Percentiles rank a stretch among this genome's conserved stretches.
Conservation (phyloP, 2,888 invertebrate species). For the Xestoiulus laeticollis region DNA sequence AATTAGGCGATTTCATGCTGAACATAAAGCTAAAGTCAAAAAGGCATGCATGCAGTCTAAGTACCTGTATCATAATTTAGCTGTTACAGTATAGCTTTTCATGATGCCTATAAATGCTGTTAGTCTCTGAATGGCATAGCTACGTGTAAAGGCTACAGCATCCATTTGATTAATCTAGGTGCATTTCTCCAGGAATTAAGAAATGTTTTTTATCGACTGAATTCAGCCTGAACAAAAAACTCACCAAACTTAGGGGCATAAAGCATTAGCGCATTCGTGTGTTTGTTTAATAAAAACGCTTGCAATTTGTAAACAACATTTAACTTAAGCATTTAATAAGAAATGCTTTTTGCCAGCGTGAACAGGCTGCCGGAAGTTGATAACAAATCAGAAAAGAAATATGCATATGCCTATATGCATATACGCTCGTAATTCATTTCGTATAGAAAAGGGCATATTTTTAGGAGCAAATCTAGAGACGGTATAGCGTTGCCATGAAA, state of each 20-base stretch:
- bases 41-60: too few species aligned
- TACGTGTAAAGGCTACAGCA: neutral
- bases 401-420: neutral
- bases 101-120: too few species aligned
- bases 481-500: neutral
- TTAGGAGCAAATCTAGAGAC: neutral
- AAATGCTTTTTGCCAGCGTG: constrained; percentile 6
- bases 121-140: too few species aligned
- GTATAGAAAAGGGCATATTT: neutral
- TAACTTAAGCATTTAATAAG: constrained; percentile 17
- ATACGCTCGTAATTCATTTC: constrained; percentile 7
- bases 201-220: neutral
- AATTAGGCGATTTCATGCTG: too few species aligned
- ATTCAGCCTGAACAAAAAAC: neutral
- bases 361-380: constrained; percentile 27
- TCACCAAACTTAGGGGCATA: neutral
- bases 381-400: constrained; percentile 25
- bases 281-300: neutral
- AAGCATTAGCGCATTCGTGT: neutral
- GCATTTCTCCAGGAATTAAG: neutral
- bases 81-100: too few species aligned
- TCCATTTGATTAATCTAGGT: neutral
- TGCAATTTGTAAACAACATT: neutral
- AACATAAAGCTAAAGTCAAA: too few species aligned
- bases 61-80: too few species aligned